Evolutionary conservation across 2,888 invertebrate species (phyloP), one percentile per base, ranked within the genome.

Genomic region (Xylota sylvarum): DNA sequence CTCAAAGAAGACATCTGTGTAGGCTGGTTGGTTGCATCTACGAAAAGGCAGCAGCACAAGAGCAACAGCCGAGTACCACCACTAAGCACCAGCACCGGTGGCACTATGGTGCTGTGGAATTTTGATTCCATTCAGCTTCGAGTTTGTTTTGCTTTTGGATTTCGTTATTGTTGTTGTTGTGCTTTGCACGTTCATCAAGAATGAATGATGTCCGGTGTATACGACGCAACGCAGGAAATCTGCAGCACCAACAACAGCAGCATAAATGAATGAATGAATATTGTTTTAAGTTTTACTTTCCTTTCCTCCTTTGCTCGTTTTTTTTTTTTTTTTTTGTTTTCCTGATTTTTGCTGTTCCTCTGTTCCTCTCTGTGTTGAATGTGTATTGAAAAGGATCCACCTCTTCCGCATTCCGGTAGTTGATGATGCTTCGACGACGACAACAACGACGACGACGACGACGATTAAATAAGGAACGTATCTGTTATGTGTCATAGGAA

Each of bases 251-350:
- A 9, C 12, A 27, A 40, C 23, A 60, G 27, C 43, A 35, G 40
- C 73, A 84, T 80, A 62, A 84, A 84, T 85, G 74, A 85, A 80
- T 80, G 80, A 80, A 85, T 81, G 84, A 76, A 85, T 80, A 81
- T 79, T 80, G 80, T 84, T 84, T 84, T 50, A 80, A 85, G 74
- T 76, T 85, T 70, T 65, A 85, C 84, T 81, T 76, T 85, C 70
- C 50, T 58, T 81, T 60, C 67, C 52, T 64, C 9, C 10, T 17
- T 62, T 55, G 1, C 9, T 48, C 17, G 40, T 35, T 12, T 52
- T 43, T 52, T 46, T 32, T 46, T 9, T 27, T 70, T 37, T 37
- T 37, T 37, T 37, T 37, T 37, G 7, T 37, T n/a, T n/a, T n/a
- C n/a, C 12, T 37, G 9, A 37, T 37, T 32, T 32, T 32, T 32